Conservation (phyloP, 1,140 invertebrate genomes). For the Leguminivora glycinivorella region DNA sequence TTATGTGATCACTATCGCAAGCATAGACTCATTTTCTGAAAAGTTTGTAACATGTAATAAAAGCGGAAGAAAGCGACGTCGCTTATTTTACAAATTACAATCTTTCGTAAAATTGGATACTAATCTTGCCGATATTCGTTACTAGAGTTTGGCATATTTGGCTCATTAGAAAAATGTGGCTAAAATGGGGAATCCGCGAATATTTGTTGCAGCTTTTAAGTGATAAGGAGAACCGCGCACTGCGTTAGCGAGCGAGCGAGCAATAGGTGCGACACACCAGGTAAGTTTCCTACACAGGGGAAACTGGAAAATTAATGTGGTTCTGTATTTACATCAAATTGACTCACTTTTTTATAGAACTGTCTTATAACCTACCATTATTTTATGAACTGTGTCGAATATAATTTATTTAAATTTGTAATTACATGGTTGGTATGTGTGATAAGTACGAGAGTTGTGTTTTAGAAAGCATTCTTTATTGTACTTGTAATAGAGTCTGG, state of each 20-base stretch:
- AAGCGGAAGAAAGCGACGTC: too few relatives aligned
- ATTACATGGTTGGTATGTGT: too few relatives aligned
- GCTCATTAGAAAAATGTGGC: constrained; percentile 59
- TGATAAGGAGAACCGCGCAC: constrained; percentile 65
- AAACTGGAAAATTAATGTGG: constrained; percentile 2
- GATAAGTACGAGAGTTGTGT: too few relatives aligned
- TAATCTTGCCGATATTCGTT: not conserved
- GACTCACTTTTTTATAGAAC: not conserved
- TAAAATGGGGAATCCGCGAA: constrained; percentile 74
- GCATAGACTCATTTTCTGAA: not conserved
- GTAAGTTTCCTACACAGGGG: constrained; percentile 55
- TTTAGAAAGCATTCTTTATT: too few relatives aligned
- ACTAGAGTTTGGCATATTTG: not conserved
- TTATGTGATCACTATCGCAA: too few relatives aligned
- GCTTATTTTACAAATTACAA: too few relatives aligned
- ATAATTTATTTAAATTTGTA: too few relatives aligned
- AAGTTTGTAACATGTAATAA: not conserved
- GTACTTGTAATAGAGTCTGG: too few relatives aligned
- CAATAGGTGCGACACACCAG: constrained; percentile 59
- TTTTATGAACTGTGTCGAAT: not conserved
- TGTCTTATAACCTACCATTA: not conserved
- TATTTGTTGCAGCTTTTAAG: constrained; percentile 78
- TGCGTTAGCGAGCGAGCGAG: constrained; percentile 55
- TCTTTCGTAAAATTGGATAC: too few relatives aligned
- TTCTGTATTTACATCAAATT: not conserved